Conservation (phyloP, 2,113 vertebrate genomes). For the Indri indri region DNA sequence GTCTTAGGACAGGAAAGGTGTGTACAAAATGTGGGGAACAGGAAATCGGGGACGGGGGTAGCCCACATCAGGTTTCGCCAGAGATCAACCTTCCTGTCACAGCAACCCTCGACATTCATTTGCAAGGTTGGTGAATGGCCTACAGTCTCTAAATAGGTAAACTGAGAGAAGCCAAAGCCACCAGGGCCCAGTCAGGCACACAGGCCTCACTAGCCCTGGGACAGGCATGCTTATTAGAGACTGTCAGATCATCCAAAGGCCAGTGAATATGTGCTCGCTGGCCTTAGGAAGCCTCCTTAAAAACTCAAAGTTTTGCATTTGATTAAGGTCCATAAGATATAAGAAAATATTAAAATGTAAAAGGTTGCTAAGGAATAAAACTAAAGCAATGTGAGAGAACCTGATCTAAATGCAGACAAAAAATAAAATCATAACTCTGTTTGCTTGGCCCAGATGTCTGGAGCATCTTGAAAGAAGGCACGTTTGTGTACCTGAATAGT, state of each 20-base stretch:
- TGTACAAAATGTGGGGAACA: not conserved
- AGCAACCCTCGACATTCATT: not conserved
- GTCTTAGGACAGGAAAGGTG: not conserved
- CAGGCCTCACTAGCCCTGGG: not conserved
- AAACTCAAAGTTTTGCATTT: not conserved
- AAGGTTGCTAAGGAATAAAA: constrained; percentile 39
- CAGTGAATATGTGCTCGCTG: not conserved
- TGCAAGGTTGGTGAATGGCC: not conserved
- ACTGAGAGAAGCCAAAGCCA: not conserved
- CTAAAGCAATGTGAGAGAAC: constrained; percentile 7
- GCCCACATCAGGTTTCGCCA: not conserved
- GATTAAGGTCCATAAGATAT: not conserved
- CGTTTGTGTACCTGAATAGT: constrained; percentile 43
- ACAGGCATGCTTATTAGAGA: not conserved
- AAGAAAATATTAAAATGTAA: constrained; percentile 45
- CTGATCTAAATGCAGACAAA: constrained; percentile 31
- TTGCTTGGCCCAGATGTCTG: constrained; percentile 32
- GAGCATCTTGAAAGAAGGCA: constrained; percentile 44
- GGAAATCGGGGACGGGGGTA: not conserved
- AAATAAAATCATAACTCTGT: constrained; percentile 39
- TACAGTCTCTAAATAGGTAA: not conserved
- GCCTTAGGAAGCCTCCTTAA: not conserved
- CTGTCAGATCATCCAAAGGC: not conserved
- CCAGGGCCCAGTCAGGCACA: not conserved
- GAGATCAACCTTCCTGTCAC: not conserved